Percentiles rank a stretch among this genome's conserved stretches.
Conservation (phyloP, 2,888 invertebrate species). For the Leptarthrus brevirostris region DNA sequence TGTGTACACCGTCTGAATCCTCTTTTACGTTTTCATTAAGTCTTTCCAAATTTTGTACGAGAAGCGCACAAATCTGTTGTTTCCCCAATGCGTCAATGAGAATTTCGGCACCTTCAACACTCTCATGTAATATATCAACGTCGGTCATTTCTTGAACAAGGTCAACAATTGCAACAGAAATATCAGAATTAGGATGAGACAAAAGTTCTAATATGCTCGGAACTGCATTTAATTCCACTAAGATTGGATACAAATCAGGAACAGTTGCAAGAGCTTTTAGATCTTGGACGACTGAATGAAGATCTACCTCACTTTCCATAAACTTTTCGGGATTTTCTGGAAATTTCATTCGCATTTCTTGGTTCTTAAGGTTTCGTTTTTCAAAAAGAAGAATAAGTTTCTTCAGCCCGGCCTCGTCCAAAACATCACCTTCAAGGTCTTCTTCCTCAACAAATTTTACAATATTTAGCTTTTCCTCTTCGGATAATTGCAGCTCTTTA, state of each 20-base stretch:
- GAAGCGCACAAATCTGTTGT: conserved; percentile 87
- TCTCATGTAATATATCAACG: conserved; percentile 94
- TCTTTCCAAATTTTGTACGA: conserved; percentile 93
- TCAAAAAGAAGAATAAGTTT: conserved; percentile 92
- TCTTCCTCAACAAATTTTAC: conserved; percentile 86
- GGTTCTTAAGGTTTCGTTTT: conserved; percentile 91
- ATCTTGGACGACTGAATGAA: conserved; percentile 88
- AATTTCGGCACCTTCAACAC: conserved; percentile 88
- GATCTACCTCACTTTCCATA: conserved; percentile 96
- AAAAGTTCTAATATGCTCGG: conserved; percentile 92
- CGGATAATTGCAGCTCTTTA: conserved; percentile 74
- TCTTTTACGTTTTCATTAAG: conserved; percentile 94
- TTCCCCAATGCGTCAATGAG: conserved; percentile 89
- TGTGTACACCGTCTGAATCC: conserved; percentile 96
- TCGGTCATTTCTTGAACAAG: conserved; percentile 89
- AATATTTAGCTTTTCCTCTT: conserved; percentile 83
- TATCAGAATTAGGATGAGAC: conserved; percentile 93
- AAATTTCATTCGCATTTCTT: conserved; percentile 98
- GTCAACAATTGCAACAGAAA: conserved; percentile 69
- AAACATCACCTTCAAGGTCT: conserved; percentile 82
- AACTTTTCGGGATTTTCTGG: conserved; percentile 97
- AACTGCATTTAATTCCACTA: conserved; percentile 90
- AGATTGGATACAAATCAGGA: conserved; percentile 91
- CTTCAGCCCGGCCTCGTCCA: conserved; percentile 90
- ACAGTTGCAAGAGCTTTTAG: conserved; percentile 94